Percentiles rank a stretch among this genome's conserved stretches.
phyloP scores from a whole-genome alignment of 30 jellyfish, hydroid and myxozoan species.

The Catostylus mosaicus region DNA sequence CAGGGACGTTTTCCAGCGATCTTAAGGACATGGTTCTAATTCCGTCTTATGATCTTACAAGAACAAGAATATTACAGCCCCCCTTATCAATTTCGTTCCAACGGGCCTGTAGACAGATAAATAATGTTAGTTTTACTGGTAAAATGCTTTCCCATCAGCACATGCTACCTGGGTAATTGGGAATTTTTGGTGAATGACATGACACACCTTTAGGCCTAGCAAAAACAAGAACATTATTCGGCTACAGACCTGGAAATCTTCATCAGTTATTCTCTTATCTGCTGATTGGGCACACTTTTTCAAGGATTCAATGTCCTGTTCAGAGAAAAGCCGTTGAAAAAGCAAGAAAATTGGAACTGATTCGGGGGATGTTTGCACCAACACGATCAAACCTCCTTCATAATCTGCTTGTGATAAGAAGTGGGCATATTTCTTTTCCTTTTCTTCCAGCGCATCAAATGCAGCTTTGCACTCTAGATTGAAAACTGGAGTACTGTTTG shows the following conservation, averaged over 20 bases:
- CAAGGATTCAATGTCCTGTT: constrained; percentile 61
- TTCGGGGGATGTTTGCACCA: constrained; percentile 86
- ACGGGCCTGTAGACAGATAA: too few relatives aligned
- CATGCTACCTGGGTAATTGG: neutral
- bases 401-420: constrained; percentile 80
- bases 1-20: too few relatives aligned
- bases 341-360: constrained; percentile 79
- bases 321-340: constrained; percentile 74
- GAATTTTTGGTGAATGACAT: too few relatives aligned
- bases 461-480: constrained; percentile 76
- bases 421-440: constrained; percentile 81
- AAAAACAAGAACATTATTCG: constrained; percentile 9
- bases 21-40: too few relatives aligned
- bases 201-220: constrained; percentile 25
- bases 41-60: too few relatives aligned
- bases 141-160: neutral
- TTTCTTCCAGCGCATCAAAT: constrained; percentile 57
- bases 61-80: too few relatives aligned
- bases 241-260: constrained; percentile 71
- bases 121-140: too few relatives aligned
- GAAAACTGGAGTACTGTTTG: constrained; percentile 66
- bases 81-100: too few relatives aligned
- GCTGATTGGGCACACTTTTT: constrained; percentile 48
- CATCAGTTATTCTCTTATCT: constrained; percentile 77
- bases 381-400: constrained; percentile 83